Percentiles rank a stretch among this genome's conserved stretches.
These are phyloP conservation scores for Chaetophractus vellerosus DNA, from an alignment of 2,797 vertebrate species.

Conservation along the genomic window DNA sequence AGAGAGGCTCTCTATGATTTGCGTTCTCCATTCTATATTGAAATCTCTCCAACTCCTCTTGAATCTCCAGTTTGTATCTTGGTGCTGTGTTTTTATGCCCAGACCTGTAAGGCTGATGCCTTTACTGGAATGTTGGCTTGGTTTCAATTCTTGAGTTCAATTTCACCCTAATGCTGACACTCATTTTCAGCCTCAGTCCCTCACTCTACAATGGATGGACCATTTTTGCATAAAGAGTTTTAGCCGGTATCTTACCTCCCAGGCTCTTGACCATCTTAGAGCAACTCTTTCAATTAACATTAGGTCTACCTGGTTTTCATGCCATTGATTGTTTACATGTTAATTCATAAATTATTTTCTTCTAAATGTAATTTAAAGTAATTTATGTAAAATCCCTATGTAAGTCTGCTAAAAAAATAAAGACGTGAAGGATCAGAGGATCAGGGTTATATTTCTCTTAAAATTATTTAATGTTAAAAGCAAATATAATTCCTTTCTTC, in stretches of 20 bases:
- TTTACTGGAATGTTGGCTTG: not conserved
- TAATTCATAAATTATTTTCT: not conserved
- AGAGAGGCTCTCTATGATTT: not conserved
- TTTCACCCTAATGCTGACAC: not conserved
- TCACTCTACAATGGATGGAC: not conserved
- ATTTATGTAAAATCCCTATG: not conserved
- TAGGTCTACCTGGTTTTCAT: not conserved
- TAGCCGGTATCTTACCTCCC: not conserved
- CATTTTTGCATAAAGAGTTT: not conserved
- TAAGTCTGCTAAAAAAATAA: not conserved
- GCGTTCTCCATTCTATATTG: not conserved
- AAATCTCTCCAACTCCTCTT: not conserved
- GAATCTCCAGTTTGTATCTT: not conserved
- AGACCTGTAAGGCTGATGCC: not conserved
- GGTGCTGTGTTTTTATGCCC: not conserved
- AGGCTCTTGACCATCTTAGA: not conserved
- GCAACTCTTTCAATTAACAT: not conserved
- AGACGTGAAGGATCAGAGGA: not conserved
- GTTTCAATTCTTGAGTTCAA: not conserved
- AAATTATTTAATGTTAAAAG: conserved; percentile 44
- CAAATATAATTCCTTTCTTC: not conserved
- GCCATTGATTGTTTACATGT: not conserved
- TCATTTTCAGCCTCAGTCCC: not conserved
- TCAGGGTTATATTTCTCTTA: not conserved
- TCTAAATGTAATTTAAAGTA: conserved; percentile 9